Percentiles rank a stretch among this genome's conserved stretches.
Conservation (phyloP, 2,888 invertebrate genomes). For the Tipula helvola region DNA sequence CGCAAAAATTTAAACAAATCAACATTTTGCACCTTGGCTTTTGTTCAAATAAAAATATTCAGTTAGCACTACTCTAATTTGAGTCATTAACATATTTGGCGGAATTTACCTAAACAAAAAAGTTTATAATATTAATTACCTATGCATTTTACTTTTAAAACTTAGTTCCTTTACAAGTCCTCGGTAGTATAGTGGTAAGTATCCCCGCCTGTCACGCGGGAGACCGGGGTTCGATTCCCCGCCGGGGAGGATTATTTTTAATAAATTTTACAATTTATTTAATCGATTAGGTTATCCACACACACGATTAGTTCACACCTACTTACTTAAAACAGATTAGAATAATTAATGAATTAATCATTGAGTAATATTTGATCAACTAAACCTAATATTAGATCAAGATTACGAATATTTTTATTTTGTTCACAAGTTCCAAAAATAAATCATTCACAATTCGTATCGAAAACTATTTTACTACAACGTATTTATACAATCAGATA, state of each 20-base stretch:
- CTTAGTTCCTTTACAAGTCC: neutral
- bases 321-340: no score
- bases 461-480: neutral
- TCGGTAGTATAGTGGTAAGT: slow-evolving; percentile 11
- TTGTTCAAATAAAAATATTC: no score
- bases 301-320: no score
- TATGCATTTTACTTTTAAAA: no score
- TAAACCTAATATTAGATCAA: neutral
- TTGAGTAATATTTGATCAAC: neutral
- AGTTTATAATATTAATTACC: no score
- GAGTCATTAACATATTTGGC: no score
- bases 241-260: slow-evolving; percentile 5
- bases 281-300: no score
- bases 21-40: no score
- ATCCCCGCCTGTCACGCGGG: slow-evolving; percentile 12
- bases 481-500: neutral
- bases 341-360: neutral
- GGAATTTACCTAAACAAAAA: no score
- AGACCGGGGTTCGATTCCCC: slow-evolving; percentile 11
- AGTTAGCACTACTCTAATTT: no score
- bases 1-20: no score
- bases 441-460: neutral
- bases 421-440: neutral
- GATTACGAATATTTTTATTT: neutral
- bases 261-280: no score